Conservation (phyloP, 2,888 invertebrate species). For the Cephus pulcher region DNA sequence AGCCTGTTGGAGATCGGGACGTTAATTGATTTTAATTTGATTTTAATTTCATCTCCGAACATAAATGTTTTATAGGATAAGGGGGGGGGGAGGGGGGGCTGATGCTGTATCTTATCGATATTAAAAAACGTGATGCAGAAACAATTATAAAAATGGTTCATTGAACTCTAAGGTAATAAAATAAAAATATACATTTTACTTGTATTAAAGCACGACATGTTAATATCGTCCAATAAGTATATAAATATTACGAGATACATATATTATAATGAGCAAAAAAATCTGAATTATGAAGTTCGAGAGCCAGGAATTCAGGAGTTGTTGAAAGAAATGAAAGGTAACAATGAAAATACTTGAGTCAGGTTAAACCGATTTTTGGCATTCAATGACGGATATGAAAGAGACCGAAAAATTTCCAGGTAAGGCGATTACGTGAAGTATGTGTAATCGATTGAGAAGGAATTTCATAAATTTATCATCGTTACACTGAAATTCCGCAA, state of each 20-base stretch:
- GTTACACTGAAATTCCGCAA: neutral
- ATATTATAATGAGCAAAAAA: neutral
- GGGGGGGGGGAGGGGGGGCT: too few relatives aligned
- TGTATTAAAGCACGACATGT: too few relatives aligned
- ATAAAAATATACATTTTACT: too few relatives aligned
- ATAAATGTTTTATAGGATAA: too few relatives aligned
- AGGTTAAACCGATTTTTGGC: neutral
- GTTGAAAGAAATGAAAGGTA: neutral
- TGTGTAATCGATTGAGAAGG: neutral
- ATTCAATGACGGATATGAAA: neutral
- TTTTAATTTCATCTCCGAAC: conserved; percentile 29
- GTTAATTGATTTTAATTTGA: conserved; percentile 36
- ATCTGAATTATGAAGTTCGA: neutral
- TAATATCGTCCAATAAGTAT: too few relatives aligned
- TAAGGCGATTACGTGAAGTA: neutral
- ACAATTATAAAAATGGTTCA: too few relatives aligned
- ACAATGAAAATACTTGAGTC: neutral
- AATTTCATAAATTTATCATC: neutral
- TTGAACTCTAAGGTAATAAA: too few relatives aligned
- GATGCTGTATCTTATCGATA: too few relatives aligned
- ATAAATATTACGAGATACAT: too few relatives aligned
- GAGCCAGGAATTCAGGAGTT: neutral
- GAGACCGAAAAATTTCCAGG: neutral
- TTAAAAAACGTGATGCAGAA: too few relatives aligned
- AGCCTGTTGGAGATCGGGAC: conserved; percentile 26